Evolutionary conservation across 2,888 invertebrate species (phyloP).

Genomic region (Leptopterna dolabrata): DNA sequence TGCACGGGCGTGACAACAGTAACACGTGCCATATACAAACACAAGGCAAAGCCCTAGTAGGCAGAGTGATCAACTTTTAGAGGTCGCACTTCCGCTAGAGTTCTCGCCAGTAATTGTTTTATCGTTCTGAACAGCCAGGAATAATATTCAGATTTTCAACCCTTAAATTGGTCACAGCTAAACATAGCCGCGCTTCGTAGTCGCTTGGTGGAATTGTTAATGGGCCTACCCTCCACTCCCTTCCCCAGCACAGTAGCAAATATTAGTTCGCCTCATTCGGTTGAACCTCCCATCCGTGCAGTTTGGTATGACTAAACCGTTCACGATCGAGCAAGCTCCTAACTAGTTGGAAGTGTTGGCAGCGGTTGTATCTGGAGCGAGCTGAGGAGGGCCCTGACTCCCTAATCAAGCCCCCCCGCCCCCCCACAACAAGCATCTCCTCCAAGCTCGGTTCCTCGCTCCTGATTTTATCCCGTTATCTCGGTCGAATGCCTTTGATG

Average conservation of each 20-base stretch:
- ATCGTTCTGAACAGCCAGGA: not conserved
- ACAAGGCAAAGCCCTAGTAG: not conserved
- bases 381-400: constrained; percentile 10
- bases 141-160: not conserved
- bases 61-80: not conserved
- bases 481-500: not conserved
- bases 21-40: not conserved
- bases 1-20: not conserved
- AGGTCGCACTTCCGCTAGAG: no score
- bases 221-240: not conserved
- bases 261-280: constrained; percentile 28
- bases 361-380: constrained; percentile 11
- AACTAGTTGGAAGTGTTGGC: constrained; percentile 33
- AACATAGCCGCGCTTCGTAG: not conserved
- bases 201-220: not conserved
- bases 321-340: constrained; percentile 24
- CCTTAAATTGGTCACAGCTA: not conserved
- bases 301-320: constrained; percentile 34
- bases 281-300: constrained; percentile 11
- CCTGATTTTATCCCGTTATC: not conserved
- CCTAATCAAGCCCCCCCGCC: constrained; percentile 11
- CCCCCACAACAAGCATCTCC: not conserved
- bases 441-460: not conserved
- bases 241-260: no score
- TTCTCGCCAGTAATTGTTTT: not conserved